phyloP scores from a whole-genome alignment of 2,888 invertebrate genomes.

The Dioctria rufipes region DNA sequence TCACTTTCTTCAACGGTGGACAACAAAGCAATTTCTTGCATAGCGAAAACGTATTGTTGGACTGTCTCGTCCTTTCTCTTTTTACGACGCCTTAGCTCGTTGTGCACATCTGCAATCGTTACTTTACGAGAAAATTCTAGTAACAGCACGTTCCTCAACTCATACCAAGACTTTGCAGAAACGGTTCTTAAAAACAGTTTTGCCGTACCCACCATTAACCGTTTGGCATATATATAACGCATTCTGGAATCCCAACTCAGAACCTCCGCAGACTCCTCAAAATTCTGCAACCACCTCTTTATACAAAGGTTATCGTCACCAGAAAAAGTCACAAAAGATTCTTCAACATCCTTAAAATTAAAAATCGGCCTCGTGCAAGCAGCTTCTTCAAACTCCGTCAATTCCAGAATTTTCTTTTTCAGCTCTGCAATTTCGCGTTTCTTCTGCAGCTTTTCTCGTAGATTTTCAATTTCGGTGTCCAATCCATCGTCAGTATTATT shows the following conservation, averaged over 20 bases:
- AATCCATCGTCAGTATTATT: no score
- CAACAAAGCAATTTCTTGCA: background rate
- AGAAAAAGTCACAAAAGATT: slow-evolving; percentile 18
- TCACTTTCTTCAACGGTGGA: slow-evolving; percentile 49
- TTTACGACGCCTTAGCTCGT: slow-evolving; percentile 34
- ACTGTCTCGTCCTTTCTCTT: slow-evolving; percentile 48
- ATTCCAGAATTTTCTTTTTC: no score
- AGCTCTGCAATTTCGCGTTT: no score
- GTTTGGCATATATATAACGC: no score
- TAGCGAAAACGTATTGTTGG: slow-evolving; percentile 33
- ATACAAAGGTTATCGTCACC: slow-evolving; percentile 55
- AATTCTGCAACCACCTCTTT: slow-evolving; percentile 38
- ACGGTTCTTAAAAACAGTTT: slow-evolving; percentile 51
- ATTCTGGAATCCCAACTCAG: background rate
- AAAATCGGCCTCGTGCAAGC: background rate
- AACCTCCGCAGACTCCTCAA: background rate
- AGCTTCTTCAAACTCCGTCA: no score
- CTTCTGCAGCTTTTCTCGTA: no score
- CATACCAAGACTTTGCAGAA: slow-evolving; percentile 29
- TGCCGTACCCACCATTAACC: slow-evolving; percentile 30
- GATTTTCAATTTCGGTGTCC: no score
- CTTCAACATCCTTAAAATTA: no score
- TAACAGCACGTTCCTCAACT: slow-evolving; percentile 51
- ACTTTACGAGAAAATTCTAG: slow-evolving; percentile 47
- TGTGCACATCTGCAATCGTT: slow-evolving; percentile 7